A percentile compares a stretch with the other conserved stretches of the same genome.
phyloP scores from a whole-genome alignment of 2,113 vertebrate species.

The Daubentonia madagascariensis region DNA sequence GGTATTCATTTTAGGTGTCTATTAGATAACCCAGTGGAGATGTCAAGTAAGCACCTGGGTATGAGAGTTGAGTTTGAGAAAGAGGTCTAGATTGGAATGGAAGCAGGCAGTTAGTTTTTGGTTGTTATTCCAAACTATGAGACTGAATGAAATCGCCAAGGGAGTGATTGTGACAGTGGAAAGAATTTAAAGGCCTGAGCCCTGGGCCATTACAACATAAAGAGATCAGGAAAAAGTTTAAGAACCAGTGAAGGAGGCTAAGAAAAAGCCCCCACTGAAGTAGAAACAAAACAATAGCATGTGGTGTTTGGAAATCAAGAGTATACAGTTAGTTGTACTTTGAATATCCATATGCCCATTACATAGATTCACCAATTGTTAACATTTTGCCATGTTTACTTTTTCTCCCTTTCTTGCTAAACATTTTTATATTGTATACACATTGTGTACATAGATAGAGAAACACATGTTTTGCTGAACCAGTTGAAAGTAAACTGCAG shows the following conservation, averaged over 20 bases:
- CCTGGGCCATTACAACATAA: neutral
- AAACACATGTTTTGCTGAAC: neutral
- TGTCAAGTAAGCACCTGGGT: neutral
- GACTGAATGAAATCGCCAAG: neutral
- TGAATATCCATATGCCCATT: neutral
- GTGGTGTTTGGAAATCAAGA: neutral
- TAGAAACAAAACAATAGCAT: neutral
- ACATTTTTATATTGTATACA: neutral
- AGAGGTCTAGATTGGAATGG: neutral
- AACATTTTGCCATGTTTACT: neutral
- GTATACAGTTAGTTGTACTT: too few relatives aligned
- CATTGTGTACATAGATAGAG: neutral
- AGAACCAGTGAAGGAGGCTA: neutral
- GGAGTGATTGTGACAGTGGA: neutral
- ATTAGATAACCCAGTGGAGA: neutral
- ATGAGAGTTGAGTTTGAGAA: neutral
- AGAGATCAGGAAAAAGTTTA: neutral
- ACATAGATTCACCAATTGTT: neutral
- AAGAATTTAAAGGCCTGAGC: neutral
- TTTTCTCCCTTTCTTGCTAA: neutral
- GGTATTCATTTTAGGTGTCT: neutral
- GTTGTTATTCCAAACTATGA: neutral
- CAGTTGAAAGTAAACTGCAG: neutral
- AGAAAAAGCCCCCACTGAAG: neutral
- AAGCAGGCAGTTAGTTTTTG: neutral